Evolutionary conservation across 2,113 vertebrate species (phyloP), one percentile per base, ranked within the genome.

Genomic region (Cacatua alba): DNA sequence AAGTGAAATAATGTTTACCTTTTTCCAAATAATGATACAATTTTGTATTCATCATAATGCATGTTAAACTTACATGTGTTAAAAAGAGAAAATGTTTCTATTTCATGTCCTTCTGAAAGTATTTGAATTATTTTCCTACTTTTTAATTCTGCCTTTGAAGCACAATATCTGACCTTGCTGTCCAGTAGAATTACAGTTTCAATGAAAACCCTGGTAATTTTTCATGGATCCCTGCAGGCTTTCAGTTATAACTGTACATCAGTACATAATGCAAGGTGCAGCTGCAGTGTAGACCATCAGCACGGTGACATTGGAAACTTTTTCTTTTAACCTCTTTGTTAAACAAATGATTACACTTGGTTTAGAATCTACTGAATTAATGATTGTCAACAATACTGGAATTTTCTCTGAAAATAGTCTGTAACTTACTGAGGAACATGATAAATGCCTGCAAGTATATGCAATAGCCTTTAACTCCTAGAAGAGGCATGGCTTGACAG

Each of bases 161-260:
- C 5, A 52, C 60, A 68, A n/a, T 75, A 13, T 63, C 39, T 86
- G 80, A 88, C 82, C 64, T 79, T 48, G 46, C 53, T 83, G 72
- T 86, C 88, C 68, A 68, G 48, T 52, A 68, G 67, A 95, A 94
- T 93, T 83, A 52, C 7, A 65, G 52, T 81, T 93, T 78, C 81
- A 81, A 74, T 63, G 46, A 95, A 95, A 94, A 44, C 13, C 13
- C 28, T 21, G 51, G 17, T 71, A 75, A 79, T 86, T 90, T 88
- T 95, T 59, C 48, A 37, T 52, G 49, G 75, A 44, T 64, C 28
- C 77, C 53, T 88, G 57, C 13, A 89, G 29, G 39, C n/a, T 91
- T 93, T 89, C 33, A n/a, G 55, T 64, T 84, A 46, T n/a, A 96
- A 82, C 53, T 49, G 39, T 70, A 33, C 4, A 2, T 33, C 75